phyloP scores from a whole-genome alignment of 2,113 vertebrate genomes.

The Climacteris rufus region DNA sequence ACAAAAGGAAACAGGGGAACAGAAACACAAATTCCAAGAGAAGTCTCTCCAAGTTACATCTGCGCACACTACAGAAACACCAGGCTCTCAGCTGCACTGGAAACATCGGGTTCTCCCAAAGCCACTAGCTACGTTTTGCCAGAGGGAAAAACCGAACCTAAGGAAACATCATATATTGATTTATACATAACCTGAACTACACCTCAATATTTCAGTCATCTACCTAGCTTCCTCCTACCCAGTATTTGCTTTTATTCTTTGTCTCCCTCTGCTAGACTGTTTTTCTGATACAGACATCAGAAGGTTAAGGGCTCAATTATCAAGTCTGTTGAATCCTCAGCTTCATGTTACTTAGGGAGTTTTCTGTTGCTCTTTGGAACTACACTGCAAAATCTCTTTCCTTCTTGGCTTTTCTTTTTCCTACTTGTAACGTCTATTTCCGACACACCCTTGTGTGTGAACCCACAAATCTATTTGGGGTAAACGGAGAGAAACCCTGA shows the following conservation, averaged over 20 bases:
- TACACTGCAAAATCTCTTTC: constrained; percentile 37
- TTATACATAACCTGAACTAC: background rate
- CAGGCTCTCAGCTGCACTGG: background rate
- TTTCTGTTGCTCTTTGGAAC: constrained; percentile 54
- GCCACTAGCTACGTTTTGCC: constrained; percentile 43
- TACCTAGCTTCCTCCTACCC: constrained; percentile 48
- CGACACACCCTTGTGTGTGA: background rate
- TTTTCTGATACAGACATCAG: constrained; percentile 78
- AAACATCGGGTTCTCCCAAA: constrained; percentile 1
- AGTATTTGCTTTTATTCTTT: constrained; percentile 57
- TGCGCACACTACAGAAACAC: background rate
- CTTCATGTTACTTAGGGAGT: constrained; percentile 36
- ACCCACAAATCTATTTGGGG: constrained; percentile 7
- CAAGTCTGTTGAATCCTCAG: constrained; percentile 61
- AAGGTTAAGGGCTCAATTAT: constrained; percentile 75
- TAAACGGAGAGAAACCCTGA: background rate
- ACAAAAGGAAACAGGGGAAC: background rate
- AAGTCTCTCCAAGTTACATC: background rate
- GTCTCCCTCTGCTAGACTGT: constrained; percentile 50
- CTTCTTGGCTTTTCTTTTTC: constrained; percentile 7
- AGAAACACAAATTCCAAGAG: background rate
- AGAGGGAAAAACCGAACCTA: constrained; percentile 43
- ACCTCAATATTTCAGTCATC: background rate
- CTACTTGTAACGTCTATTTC: background rate
- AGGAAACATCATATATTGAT: background rate